Evolutionary conservation across 2,888 invertebrate species (phyloP), one percentile per base, ranked within the genome.

Genomic region (Athrips mouffetella): DNA sequence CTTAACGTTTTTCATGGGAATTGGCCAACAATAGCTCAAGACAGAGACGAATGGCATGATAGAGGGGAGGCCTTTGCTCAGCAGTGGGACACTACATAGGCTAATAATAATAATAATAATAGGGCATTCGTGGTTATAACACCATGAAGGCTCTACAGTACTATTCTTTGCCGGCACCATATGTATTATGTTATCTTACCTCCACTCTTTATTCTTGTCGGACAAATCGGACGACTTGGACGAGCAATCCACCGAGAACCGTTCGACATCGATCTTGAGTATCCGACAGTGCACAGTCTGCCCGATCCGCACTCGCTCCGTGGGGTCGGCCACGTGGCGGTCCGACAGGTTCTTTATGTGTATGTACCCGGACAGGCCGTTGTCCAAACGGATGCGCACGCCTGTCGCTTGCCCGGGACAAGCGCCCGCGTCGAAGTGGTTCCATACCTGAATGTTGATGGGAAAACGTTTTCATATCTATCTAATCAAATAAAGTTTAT

Each of bases 321-420:
- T 95, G 0, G 98, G 98, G 84, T 98, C 97, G 7, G 94, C 91
- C 0, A 98, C 98, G 65, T 95, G 95, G 50, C 95, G 95, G 76
- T 99, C 98, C 0, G 98, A 98, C 31, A 99, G 89, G 81, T 97
- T 96, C 79, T 96, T 96, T 49, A 97, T 95, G 68, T 96, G 96
- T 65, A 99, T 96, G 76, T 98, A 98, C 0, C 98, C 98, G 10
- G 93, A 94, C 27, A 97, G 90, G 0, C 96, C 96, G 76, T 99
- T 99, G 80, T 99, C 99, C 2, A 99, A 85, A 0, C 95, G 90
- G 31, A 97, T 89, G 52, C 95, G 92, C 0, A 99, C 94, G 0
- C 99, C 99, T 0, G 95, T 95, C 0, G 99, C 96, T 74, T 97
- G 96, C 0, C 99, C 99, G 0, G 97, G 98, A 82, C 99, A 99